phyloP scores from a whole-genome alignment of 1,140 invertebrate genomes.

The Myzus persicae region DNA sequence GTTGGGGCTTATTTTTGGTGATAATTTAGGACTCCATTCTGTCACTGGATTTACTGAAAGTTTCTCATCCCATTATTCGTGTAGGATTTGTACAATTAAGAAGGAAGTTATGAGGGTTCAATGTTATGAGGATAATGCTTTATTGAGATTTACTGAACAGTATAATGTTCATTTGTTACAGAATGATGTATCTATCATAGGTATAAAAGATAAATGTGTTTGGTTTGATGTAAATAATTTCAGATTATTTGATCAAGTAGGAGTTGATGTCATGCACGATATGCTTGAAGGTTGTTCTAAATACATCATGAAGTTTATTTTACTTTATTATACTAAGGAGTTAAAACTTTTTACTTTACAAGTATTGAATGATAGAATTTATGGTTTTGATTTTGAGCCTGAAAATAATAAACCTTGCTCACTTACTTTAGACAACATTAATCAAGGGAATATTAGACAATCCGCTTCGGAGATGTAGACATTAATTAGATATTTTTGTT shows the following conservation, averaged over 20 bases:
- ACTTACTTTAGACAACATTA: too few relatives aligned
- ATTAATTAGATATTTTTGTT: too few relatives aligned
- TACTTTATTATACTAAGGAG: not conserved
- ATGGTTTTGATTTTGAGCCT: not conserved
- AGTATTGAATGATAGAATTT: not conserved
- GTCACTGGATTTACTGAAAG: not conserved
- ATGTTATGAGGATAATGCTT: not conserved
- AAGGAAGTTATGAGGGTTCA: not conserved
- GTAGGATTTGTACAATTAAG: not conserved
- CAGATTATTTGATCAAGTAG: not conserved
- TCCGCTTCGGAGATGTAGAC: too few relatives aligned
- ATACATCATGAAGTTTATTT: not conserved
- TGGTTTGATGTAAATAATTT: constrained; percentile 8
- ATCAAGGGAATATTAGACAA: too few relatives aligned
- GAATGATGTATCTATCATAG: not conserved
- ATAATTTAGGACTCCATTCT: not conserved
- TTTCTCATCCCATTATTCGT: not conserved
- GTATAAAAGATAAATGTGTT: not conserved
- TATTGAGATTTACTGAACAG: not conserved
- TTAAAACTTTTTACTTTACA: not conserved
- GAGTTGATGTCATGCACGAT: not conserved
- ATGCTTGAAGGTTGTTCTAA: not conserved
- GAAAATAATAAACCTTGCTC: not conserved
- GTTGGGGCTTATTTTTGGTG: not conserved
- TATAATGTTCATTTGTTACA: not conserved